Base-by-base conservation (phyloP, 2,888 invertebrate species). In the Julus scanicus region DNA sequence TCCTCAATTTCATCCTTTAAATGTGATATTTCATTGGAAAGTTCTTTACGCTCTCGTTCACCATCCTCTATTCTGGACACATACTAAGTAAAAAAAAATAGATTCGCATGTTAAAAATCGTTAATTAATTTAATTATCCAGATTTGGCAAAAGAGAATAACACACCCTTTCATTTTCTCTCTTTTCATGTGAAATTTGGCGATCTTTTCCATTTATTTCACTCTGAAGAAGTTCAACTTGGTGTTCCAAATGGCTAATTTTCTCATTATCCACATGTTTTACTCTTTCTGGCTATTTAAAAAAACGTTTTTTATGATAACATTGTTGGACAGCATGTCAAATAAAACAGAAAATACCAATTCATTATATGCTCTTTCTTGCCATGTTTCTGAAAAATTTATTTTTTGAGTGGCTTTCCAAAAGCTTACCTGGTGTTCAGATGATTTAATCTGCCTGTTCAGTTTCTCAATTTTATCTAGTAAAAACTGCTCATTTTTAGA, bases 1-100 rank as follows among this genome's bases (percentile, higher is more conserved):
- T 88, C 88, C 39, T 88, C 88, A 20, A 86, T 37, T 29, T 88
- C 88, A 20, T 88, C 88, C 29, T 88, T 88, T 53, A 88, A 63
- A 15, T 86, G 86, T 6, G 57, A 40, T 29, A 88, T 88, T 71
- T 88, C 86, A 29, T 48, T 49, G 29, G 39, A 39, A n/a, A 86
- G 63, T 11, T 88, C 88, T 63, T 71, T 49, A 5, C 86, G 49
- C 29, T 88, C 88, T 40, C 86, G 49, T 86, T 88, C 88, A 13
- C 53, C 57, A 13, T 88, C 88, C 29, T 86, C 88, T 80, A 88
- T 49, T 13, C 86, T 57, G 39, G 37, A 48, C 15, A 49, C 80
- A n/a, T 49, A 29, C 86, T 86, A 57, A 15, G 15, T 53, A 13
- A 1, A 15, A 53, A 13, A 8, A 53, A 11, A 15, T 37, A 11